Evolutionary conservation across 2,888 invertebrate genomes (phyloP).

Genomic region (Tortrix viridana): DNA sequence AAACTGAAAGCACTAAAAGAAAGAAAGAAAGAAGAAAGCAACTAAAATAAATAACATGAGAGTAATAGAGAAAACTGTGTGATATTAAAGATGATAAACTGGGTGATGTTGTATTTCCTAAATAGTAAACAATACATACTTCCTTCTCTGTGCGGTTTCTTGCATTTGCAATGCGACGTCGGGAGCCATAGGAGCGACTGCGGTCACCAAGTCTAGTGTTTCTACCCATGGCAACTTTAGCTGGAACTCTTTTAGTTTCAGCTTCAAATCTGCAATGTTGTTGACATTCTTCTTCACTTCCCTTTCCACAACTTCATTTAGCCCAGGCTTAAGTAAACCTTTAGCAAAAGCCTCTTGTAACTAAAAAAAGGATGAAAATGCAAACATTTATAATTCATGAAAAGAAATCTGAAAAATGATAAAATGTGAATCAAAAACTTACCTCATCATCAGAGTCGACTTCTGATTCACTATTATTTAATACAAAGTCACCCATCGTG

Average conservation of each 20-base stretch:
- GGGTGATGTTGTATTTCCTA: no score
- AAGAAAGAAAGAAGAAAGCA: no score
- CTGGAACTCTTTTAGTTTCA: constrained; percentile 89
- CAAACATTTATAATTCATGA: neutral
- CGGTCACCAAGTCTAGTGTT: constrained; percentile 90
- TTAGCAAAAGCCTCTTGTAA: constrained; percentile 95
- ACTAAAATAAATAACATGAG: no score
- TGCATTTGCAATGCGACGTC: constrained; percentile 91
- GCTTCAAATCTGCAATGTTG: constrained; percentile 88
- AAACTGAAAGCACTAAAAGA: no score
- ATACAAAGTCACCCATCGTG: constrained; percentile 72
- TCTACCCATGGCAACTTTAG: constrained; percentile 93
- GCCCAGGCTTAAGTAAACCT: constrained; percentile 93
- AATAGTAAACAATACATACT: constrained; percentile 57
- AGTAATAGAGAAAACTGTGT: no score
- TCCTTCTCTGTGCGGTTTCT: constrained; percentile 89
- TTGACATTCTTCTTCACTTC: constrained; percentile 86
- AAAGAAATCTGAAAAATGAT: neutral
- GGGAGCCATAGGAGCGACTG: constrained; percentile 92
- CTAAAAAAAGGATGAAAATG: constrained; percentile 74
- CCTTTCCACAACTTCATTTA: constrained; percentile 88
- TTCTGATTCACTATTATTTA: constrained; percentile 80
- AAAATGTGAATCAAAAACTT: constrained; percentile 42
- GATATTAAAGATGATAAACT: no score
- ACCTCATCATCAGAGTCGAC: constrained; percentile 85